Evolutionary conservation across 2,113 vertebrate genomes (phyloP).

Genomic region (Malurus melanocephalus): DNA sequence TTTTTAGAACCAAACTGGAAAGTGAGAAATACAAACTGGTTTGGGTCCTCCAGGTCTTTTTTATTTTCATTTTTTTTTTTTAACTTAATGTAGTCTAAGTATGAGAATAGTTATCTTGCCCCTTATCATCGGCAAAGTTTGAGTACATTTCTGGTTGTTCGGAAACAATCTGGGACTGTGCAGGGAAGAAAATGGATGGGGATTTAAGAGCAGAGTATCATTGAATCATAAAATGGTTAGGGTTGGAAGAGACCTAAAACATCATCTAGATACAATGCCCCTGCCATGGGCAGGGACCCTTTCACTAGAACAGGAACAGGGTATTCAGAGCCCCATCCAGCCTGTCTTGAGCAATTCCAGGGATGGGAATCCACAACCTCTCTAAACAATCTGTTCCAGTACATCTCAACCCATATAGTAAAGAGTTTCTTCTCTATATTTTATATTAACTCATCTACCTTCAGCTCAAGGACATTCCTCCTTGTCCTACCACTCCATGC

Average conservation of each 20-base stretch:
- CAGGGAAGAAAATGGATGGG: fast-evolving
- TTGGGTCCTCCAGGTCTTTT: background rate
- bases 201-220: background rate
- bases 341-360: background rate
- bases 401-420: background rate
- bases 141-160: background rate
- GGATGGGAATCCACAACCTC: background rate
- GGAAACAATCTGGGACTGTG: background rate
- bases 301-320: too few species aligned
- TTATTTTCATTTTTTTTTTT: background rate
- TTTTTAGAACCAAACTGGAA: background rate
- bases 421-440: background rate
- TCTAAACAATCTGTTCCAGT: background rate
- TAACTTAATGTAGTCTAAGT: background rate
- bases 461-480: background rate
- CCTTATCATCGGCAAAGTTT: background rate
- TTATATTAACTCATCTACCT: background rate
- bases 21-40: background rate
- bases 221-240: background rate
- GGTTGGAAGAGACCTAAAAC: background rate
- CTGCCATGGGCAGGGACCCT: background rate
- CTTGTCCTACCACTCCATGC: background rate
- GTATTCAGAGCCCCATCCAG: background rate
- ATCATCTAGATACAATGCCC: background rate
- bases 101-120: background rate